Evolutionary conservation across 2,797 vertebrate species (phyloP).

Genomic region (Miichthys miiuy): DNA sequence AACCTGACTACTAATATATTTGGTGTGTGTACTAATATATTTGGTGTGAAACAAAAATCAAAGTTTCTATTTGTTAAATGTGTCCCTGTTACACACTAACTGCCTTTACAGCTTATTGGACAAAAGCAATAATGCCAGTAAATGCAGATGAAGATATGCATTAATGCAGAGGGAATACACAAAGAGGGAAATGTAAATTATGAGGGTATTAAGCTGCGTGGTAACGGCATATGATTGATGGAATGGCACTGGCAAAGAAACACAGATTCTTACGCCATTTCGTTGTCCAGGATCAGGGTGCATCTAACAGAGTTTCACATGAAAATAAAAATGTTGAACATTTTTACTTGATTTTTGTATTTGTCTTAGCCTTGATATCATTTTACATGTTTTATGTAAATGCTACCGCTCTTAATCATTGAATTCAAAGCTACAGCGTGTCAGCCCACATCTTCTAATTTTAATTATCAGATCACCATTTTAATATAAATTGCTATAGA

Average conservation of each 20-base stretch:
- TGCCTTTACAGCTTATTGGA: conserved; percentile 1
- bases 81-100: not conserved
- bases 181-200: conserved; percentile 23
- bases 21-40: not conserved
- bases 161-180: conserved; percentile 12
- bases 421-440: not conserved
- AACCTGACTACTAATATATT: not conserved
- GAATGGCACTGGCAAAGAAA: conserved; percentile 69
- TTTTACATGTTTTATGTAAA: conserved; percentile 3
- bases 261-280: conserved; percentile 88
- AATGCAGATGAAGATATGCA: conserved; percentile 1
- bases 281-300: conserved; percentile 87
- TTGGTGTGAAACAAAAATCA: not conserved
- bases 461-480: not conserved
- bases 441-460: not conserved
- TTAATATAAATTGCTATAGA: not conserved
- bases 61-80: not conserved
- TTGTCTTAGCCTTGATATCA: conserved; percentile 26
- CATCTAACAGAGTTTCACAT: conserved; percentile 88
- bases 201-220: conserved; percentile 3
- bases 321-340: conserved; percentile 86
- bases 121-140: not conserved
- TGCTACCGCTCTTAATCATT: not conserved
- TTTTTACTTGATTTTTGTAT: conserved; percentile 77
- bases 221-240: conserved; percentile 25